Evolutionary conservation across 1,140 invertebrate species (phyloP).

Genomic region (Orius insidiosus): DNA sequence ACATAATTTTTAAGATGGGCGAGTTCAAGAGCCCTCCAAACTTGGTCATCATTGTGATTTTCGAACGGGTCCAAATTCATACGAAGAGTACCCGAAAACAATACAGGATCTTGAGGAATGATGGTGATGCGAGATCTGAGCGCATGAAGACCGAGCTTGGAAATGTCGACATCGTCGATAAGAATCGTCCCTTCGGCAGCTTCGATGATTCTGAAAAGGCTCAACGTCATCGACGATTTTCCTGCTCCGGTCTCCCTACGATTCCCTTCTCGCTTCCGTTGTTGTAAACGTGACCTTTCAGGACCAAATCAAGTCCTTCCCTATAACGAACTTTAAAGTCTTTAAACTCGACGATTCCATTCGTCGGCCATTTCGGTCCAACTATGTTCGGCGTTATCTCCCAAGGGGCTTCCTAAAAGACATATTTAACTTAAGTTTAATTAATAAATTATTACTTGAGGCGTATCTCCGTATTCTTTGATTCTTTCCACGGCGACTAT

Average conservation of each 20-base stretch:
- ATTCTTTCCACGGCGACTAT: slow-evolving; percentile 76
- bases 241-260: slow-evolving; percentile 67
- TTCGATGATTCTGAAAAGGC: slow-evolving; percentile 80
- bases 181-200: slow-evolving; percentile 56
- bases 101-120: slow-evolving; percentile 78
- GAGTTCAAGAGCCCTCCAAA: slow-evolving; percentile 66
- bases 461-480: slow-evolving; percentile 83
- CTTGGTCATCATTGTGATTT: slow-evolving; percentile 50
- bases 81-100: slow-evolving; percentile 68
- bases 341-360: slow-evolving; percentile 54
- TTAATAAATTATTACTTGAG: slow-evolving; percentile 29
- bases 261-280: slow-evolving; percentile 64
- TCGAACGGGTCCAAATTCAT: slow-evolving; percentile 77
- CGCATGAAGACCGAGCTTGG: slow-evolving; percentile 67
- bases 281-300: slow-evolving; percentile 50
- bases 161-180: slow-evolving; percentile 84
- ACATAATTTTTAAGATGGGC: slow-evolving; percentile 64
- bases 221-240: slow-evolving; percentile 67
- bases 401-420: slow-evolving; percentile 51
- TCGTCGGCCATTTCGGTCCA: slow-evolving; percentile 51
- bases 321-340: slow-evolving; percentile 64
- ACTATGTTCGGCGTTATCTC: slow-evolving; percentile 37
- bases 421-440: slow-evolving; percentile 5
- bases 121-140: slow-evolving; percentile 76
- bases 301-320: slow-evolving; percentile 60